These are phyloP conservation scores for Neopipo cinnamomea DNA, from an alignment of 2,113 vertebrate species.

Conservation along the genomic window DNA sequence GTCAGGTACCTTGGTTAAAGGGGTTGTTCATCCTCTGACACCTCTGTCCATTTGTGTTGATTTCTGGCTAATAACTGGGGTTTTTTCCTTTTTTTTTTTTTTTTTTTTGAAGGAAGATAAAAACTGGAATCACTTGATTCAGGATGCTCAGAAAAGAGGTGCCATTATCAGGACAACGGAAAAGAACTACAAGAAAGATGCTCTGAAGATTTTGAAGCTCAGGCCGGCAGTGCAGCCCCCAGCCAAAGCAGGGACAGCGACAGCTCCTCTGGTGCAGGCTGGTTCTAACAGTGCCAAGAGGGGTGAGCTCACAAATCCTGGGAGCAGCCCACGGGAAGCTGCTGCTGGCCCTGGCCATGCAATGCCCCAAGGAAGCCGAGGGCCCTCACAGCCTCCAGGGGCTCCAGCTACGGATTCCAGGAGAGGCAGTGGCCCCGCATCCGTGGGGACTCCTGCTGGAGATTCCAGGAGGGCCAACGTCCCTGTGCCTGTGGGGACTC, in stretches of 20 bases:
- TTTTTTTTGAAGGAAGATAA: constrained; percentile 71
- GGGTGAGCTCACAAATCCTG: neutral
- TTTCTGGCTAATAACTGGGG: neutral
- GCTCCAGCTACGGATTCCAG: neutral
- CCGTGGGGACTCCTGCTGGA: neutral
- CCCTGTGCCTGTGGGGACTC: rapidly evolving
- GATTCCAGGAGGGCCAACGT: neutral
- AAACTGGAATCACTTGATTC: constrained; percentile 83
- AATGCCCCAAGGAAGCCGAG: neutral
- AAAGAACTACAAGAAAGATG: constrained; percentile 68
- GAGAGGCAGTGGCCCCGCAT: neutral
- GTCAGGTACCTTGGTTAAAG: constrained; percentile 26
- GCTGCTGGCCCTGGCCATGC: neutral
- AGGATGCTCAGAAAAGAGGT: constrained; percentile 78
- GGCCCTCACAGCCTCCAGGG: neutral
- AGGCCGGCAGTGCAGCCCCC: neutral
- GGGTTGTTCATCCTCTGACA: neutral
- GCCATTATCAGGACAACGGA: constrained; percentile 75
- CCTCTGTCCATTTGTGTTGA: neutral
- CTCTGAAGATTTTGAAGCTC: constrained; percentile 76
- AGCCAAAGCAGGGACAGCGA: neutral
- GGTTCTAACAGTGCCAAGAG: neutral
- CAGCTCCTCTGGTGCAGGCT: neutral
- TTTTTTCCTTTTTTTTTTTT: too few relatives aligned
- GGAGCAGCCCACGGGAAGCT: neutral